phyloP scores from a whole-genome alignment of 2,113 vertebrate genomes.

The Oceanites oceanicus region DNA sequence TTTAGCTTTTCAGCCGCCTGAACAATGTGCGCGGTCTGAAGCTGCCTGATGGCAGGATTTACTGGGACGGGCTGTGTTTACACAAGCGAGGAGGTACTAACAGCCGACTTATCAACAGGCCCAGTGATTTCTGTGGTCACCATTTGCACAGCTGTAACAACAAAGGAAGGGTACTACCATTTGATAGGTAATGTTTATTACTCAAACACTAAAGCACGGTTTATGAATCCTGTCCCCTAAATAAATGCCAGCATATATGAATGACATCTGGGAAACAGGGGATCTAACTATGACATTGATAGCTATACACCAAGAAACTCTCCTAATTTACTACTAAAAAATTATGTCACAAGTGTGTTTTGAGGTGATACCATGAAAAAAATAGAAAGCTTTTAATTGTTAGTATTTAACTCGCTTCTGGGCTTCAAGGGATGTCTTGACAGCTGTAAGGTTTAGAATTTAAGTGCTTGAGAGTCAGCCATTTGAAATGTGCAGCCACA shows the following conservation, averaged over 20 bases:
- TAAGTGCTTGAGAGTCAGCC: not conserved
- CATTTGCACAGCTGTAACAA: not conserved
- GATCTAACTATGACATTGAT: not conserved
- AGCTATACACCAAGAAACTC: not conserved
- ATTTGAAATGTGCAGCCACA: not conserved
- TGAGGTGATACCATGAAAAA: not conserved
- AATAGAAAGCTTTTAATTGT: not conserved
- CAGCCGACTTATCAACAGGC: not conserved
- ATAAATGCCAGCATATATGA: not conserved
- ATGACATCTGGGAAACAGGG: not conserved
- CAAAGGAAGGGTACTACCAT: not conserved
- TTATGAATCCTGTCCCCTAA: not conserved
- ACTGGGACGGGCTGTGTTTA: not conserved
- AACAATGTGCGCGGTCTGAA: fast-evolving
- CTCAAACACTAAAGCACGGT: not conserved
- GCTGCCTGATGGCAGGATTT: not conserved
- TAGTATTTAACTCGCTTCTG: not conserved
- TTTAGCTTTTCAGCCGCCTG: not conserved
- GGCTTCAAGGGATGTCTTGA: not conserved
- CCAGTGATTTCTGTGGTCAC: not conserved
- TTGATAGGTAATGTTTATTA: not conserved
- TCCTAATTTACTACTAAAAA: not conserved
- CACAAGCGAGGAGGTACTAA: not conserved
- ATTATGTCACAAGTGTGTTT: not conserved
- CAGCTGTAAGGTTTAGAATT: not conserved